Evolutionary conservation across 2,888 invertebrate genomes (phyloP).

Genomic region (Limnephilus auricula): DNA sequence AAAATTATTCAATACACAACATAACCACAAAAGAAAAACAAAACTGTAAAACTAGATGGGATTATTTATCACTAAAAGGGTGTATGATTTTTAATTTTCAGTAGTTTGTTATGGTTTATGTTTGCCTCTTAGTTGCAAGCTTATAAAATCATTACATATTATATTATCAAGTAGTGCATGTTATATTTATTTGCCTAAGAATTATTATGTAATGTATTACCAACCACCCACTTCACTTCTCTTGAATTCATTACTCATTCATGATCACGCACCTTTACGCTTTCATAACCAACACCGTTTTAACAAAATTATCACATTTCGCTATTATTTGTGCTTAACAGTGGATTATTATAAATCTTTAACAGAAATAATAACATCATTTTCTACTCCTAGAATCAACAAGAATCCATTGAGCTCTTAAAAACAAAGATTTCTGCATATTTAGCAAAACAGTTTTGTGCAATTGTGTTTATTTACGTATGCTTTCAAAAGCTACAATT

Average conservation of each 20-base stretch:
- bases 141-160: neutral
- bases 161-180: neutral
- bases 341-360: neutral
- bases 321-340: slow-evolving; percentile 8
- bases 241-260: slow-evolving; percentile 42
- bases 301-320: neutral
- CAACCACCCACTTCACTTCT: slow-evolving; percentile 31
- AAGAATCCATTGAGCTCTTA: neutral
- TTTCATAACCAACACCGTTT: slow-evolving; percentile 30
- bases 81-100: slow-evolving; percentile 5
- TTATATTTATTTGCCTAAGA: neutral
- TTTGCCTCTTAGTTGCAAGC: neutral
- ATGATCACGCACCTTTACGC: slow-evolving; percentile 54
- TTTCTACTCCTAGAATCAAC: neutral
- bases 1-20: too few species aligned
- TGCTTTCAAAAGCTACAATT: neutral
- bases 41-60: neutral
- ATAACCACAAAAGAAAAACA: neutral
- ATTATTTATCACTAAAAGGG: neutral
- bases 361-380: neutral
- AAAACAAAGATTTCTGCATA: neutral
- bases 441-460: neutral
- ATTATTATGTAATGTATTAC: neutral
- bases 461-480: too few species aligned
- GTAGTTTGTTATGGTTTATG: neutral